phyloP scores from a whole-genome alignment of 2,888 invertebrate genomes.

The Drosophila leonis region DNA sequence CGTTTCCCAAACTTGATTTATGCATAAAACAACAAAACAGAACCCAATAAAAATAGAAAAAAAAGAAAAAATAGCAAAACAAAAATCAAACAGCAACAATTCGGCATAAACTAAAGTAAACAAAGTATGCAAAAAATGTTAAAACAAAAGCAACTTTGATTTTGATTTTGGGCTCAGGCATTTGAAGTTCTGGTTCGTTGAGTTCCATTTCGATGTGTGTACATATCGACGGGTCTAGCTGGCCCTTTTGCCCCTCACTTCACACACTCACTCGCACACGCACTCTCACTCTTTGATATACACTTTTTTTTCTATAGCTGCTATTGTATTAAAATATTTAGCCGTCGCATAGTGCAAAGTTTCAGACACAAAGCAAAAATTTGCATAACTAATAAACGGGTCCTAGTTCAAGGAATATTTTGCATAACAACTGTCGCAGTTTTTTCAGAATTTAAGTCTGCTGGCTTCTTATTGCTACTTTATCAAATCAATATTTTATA shows the following conservation, averaged over 20 bases:
- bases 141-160: slow-evolving; percentile 53
- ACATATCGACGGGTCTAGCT: slow-evolving; percentile 22
- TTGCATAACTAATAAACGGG: slow-evolving; percentile 51
- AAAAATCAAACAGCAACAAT: slow-evolving; percentile 29
- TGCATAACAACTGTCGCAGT: slow-evolving; percentile 5
- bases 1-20: slow-evolving; percentile 70
- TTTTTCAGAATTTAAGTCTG: neutral
- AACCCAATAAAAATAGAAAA: slow-evolving; percentile 16
- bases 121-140: slow-evolving; percentile 68
- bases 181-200: slow-evolving; percentile 49
- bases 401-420: slow-evolving; percentile 15
- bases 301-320: slow-evolving; percentile 29
- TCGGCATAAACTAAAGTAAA: slow-evolving; percentile 53
- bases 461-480: neutral
- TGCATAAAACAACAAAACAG: slow-evolving; percentile 53
- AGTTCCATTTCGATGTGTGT: slow-evolving; percentile 36
- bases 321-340: slow-evolving; percentile 60
- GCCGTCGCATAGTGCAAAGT: slow-evolving; percentile 40
- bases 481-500: slow-evolving; percentile 6
- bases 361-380: slow-evolving; percentile 55
- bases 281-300: slow-evolving; percentile 22
- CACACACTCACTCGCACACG: neutral
- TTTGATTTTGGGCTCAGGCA: slow-evolving; percentile 52
- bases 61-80: slow-evolving; percentile 17
- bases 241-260: neutral